Evolutionary conservation across 2,888 invertebrate genomes (phyloP).

Genomic region (Ochropleura plecta): DNA sequence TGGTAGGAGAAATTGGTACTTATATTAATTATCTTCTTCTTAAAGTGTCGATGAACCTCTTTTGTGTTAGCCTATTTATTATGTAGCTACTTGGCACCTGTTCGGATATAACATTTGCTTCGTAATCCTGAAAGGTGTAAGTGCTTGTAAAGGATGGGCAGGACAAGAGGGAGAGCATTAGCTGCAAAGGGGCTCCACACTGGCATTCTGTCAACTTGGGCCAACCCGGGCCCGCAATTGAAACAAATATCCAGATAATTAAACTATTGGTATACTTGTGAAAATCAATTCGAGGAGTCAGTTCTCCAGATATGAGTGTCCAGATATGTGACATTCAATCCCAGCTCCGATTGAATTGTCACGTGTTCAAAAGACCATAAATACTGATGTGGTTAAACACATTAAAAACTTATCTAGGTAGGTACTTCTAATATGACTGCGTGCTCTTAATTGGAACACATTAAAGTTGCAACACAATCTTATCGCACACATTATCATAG

Average conservation of each 20-base stretch:
- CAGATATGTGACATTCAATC: too few relatives aligned
- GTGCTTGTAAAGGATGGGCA: too few relatives aligned
- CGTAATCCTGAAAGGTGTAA: too few relatives aligned
- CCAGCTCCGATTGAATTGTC: not conserved
- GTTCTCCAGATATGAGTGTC: not conserved
- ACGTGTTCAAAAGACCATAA: not conserved
- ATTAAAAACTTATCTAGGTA: conserved; percentile 5
- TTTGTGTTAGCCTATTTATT: too few relatives aligned
- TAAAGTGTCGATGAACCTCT: too few relatives aligned
- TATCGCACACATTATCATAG: conserved; percentile 52
- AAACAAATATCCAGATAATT: too few relatives aligned
- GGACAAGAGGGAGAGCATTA: too few relatives aligned
- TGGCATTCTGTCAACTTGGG: too few relatives aligned
- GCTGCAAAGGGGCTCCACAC: too few relatives aligned
- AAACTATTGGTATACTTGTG: not conserved
- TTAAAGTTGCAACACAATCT: conserved; percentile 44
- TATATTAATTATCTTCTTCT: not conserved
- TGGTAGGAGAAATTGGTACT: not conserved
- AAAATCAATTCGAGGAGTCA: not conserved
- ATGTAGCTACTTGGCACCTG: too few relatives aligned
- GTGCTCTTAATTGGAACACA: conserved; percentile 42
- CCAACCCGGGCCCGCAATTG: too few relatives aligned
- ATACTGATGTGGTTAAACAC: not conserved
- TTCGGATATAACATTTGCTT: too few relatives aligned
- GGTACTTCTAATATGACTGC: conserved; percentile 12